Percentiles rank a stretch among this genome's conserved stretches.
These are phyloP conservation scores for Tinea semifulvella DNA, from an alignment of 2,888 invertebrate genomes.

Conservation along the genomic window DNA sequence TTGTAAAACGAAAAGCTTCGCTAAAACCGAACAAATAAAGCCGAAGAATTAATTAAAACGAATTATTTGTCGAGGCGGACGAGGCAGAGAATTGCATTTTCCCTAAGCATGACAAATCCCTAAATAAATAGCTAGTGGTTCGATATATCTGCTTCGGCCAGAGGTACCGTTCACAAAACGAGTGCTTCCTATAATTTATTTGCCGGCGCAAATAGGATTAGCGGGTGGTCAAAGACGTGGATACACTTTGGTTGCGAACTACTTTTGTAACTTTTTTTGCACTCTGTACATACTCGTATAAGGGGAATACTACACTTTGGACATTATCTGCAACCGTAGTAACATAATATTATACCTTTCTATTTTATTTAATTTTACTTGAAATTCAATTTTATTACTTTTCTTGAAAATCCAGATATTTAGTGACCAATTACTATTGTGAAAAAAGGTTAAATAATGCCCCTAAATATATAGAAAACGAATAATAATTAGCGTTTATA, in stretches of 20 bases:
- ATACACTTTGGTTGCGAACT: neutral
- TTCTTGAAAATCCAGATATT: no score
- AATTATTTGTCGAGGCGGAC: neutral
- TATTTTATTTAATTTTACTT: no score
- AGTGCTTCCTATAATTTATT: constrained; percentile 49
- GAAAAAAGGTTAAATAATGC: no score
- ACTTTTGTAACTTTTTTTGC: neutral
- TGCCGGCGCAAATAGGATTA: constrained; percentile 57
- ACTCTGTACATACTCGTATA: neutral
- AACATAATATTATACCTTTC: no score
- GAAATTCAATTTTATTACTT: no score
- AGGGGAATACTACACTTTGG: no score
- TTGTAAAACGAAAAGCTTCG: no score
- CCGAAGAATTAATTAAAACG: constrained; percentile 2
- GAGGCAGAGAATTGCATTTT: constrained; percentile 5
- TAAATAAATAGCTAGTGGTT: constrained; percentile 23
- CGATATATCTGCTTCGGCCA: neutral
- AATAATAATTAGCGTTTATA: no score
- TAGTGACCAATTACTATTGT: no score
- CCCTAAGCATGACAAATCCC: constrained; percentile 30
- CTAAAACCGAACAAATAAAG: no score
- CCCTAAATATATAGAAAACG: no score
- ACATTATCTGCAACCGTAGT: neutral
- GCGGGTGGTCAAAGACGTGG: constrained; percentile 30
- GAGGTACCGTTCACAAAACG: constrained; percentile 3